A percentile compares a stretch with the other conserved stretches of the same genome.
Evolutionary conservation across 1,140 invertebrate genomes (phyloP).

Genomic region (Diuraphis noxia): DNA sequence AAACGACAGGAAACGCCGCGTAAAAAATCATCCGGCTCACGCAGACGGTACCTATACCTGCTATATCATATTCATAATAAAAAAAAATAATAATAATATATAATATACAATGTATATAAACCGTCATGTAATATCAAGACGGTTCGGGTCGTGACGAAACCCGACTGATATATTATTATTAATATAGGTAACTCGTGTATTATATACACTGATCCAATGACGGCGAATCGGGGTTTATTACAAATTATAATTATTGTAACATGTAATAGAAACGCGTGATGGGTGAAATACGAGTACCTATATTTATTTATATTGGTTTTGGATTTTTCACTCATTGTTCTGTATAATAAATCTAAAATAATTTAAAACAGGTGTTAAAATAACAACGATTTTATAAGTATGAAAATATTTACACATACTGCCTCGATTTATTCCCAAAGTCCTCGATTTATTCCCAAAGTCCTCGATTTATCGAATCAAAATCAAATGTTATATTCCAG

Average conservation of each 20-base stretch:
- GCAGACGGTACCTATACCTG: slow-evolving; percentile 10
- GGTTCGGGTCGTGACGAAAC: background rate
- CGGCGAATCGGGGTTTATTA: background rate
- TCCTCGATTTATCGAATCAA: background rate
- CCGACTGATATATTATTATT: background rate
- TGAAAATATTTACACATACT: background rate
- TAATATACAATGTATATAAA: background rate
- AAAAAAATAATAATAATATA: background rate
- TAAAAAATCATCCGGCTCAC: background rate
- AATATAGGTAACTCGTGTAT: background rate
- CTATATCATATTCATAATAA: background rate
- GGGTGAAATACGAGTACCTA: background rate
- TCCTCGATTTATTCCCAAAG: too few relatives aligned
- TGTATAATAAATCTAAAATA: background rate
- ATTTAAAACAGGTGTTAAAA: background rate
- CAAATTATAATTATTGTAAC: background rate
- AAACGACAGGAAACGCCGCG: background rate
- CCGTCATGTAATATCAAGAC: background rate
- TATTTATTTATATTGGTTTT: background rate
- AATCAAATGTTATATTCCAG: background rate
- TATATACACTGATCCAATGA: background rate
- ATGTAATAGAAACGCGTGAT: background rate
- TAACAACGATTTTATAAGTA: background rate
- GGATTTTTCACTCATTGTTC: background rate
- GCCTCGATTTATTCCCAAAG: background rate